Evolutionary conservation across 2,113 vertebrate genomes (phyloP).

Genomic region (Neolamprologus cancellatus): DNA sequence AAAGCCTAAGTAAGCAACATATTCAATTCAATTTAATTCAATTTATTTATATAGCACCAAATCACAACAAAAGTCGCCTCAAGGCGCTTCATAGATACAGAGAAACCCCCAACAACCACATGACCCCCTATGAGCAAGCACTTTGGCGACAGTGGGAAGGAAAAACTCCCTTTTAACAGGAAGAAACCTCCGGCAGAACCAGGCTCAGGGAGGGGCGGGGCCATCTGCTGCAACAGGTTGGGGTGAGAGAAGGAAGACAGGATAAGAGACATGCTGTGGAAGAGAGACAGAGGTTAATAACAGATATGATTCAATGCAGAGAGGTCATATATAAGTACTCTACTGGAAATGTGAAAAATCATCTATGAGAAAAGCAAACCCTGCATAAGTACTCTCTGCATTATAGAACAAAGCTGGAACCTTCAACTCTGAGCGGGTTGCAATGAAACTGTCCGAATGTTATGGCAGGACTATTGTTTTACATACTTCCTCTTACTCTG

Average conservation of each 20-base stretch:
- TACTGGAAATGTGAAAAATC: not conserved
- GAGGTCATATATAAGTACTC: not conserved
- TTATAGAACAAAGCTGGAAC: not conserved
- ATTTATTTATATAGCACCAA: not conserved
- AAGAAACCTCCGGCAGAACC: not conserved
- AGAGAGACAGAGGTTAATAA: not conserved
- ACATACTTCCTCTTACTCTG: not conserved
- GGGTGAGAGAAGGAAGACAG: not conserved
- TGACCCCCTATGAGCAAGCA: not conserved
- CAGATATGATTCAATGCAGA: not conserved
- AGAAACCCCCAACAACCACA: fast-evolving
- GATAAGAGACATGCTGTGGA: fast-evolving
- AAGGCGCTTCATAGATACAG: not conserved
- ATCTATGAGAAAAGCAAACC: not conserved
- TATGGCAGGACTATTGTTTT: not conserved
- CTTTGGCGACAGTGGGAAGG: not conserved
- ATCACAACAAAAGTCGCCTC: not conserved
- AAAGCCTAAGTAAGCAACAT: not conserved
- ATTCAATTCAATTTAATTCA: not conserved
- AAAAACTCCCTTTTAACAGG: not conserved
- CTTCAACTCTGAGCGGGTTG: not conserved
- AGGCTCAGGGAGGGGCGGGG: not conserved
- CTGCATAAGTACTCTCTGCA: not conserved
- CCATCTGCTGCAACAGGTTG: fast-evolving
- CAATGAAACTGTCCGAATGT: not conserved